Conservation (phyloP, 1,140 invertebrate genomes). For the Drosophila pseudoobscura region DNA sequence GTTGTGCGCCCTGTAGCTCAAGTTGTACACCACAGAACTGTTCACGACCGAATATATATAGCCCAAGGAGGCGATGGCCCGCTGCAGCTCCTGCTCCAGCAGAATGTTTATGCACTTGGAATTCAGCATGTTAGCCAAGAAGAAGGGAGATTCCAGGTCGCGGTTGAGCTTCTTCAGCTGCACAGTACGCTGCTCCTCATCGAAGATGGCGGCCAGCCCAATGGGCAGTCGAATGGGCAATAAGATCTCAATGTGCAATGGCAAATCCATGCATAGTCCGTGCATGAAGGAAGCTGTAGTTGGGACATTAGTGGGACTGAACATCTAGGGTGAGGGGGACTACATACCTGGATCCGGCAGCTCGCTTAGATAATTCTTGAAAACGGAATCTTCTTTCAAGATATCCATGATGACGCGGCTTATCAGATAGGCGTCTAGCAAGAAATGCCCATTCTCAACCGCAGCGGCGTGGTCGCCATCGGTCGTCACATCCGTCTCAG, state of each 20-base stretch:
- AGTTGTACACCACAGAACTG: constrained; percentile 15
- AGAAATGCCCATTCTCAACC: constrained; percentile 9
- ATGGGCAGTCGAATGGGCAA: constrained; percentile 43
- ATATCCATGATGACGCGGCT: neutral
- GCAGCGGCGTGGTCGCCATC: constrained; percentile 5
- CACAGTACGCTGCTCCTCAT: constrained; percentile 31
- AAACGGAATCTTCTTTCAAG: constrained; percentile 7
- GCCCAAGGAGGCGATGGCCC: neutral
- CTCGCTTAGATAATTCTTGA: constrained; percentile 3
- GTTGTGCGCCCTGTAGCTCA: constrained; percentile 21
- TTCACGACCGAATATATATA: neutral
- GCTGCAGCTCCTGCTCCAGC: constrained; percentile 32
- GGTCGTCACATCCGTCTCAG: neutral
- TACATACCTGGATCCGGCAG: constrained; percentile 29
- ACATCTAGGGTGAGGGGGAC: too few species aligned
- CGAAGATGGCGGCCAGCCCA: constrained; percentile 10
- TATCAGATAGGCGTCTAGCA: constrained; percentile 3
- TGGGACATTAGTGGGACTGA: too few species aligned
- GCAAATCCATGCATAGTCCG: constrained; percentile 34
- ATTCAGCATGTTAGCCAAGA: constrained; percentile 46
- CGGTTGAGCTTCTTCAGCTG: neutral
- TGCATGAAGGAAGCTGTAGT: constrained; percentile 32
- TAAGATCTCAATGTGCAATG: constrained; percentile 52
- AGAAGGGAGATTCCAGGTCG: constrained; percentile 35
- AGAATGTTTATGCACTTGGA: constrained; percentile 41